Conservation (phyloP, 2,797 vertebrate species). For the Menidia menidia region DNA sequence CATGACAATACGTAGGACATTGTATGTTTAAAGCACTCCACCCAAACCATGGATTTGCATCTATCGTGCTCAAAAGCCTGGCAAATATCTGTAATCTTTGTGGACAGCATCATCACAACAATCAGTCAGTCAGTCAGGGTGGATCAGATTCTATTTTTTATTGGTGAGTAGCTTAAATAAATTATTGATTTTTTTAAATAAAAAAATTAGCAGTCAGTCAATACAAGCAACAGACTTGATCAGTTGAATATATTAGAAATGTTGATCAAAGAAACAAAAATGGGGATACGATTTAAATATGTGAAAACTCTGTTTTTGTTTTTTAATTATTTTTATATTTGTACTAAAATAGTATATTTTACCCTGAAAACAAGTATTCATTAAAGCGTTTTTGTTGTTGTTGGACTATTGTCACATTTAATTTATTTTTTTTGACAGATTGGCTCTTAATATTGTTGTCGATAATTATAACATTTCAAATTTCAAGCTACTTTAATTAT, state of each 20-base stretch:
- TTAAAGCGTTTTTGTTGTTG: too few species aligned
- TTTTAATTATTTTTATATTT: background rate
- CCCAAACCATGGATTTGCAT: conserved; percentile 58
- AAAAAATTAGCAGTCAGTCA: background rate
- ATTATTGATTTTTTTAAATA: background rate
- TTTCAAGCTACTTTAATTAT: background rate
- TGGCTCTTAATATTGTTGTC: too few species aligned
- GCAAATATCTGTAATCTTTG: conserved; percentile 14
- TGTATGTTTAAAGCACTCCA: conserved; percentile 36
- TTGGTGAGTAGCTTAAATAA: conserved; percentile 42
- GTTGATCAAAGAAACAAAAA: too few species aligned
- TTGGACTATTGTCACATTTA: background rate
- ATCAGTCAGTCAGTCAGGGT: conserved; percentile 1
- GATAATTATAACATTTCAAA: too few species aligned
- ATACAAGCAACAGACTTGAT: background rate
- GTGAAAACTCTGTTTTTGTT: background rate
- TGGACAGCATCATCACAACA: background rate
- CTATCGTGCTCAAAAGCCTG: conserved; percentile 11
- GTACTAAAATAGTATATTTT: background rate
- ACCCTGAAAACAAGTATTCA: background rate
- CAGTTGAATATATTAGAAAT: background rate
- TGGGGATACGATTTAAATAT: background rate
- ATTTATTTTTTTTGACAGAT: background rate
- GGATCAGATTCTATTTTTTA: background rate
- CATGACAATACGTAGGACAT: conserved; percentile 8